A percentile compares a stretch with the other conserved stretches of the same genome.
Conservation (phyloP, 2,797 vertebrate genomes). For the Anniella stebbinsi region DNA sequence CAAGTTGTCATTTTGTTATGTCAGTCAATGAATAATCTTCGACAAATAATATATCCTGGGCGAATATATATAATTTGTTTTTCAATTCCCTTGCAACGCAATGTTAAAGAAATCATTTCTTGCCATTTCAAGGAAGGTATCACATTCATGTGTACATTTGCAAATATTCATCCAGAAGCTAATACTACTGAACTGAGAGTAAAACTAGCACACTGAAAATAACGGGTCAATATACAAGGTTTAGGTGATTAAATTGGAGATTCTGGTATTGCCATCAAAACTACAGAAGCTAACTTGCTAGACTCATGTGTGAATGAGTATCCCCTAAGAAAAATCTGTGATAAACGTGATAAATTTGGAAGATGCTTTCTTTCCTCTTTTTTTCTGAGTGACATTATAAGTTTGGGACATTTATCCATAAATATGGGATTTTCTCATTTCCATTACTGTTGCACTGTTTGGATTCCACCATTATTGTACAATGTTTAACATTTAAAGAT, state of each 20-base stretch:
- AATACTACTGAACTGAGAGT: neutral
- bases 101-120: neutral
- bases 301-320: neutral
- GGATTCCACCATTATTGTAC: neutral
- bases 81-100: neutral
- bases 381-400: neutral
- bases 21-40: neutral
- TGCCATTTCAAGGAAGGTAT: neutral
- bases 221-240: neutral
- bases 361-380: neutral
- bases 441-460: neutral
- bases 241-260: neutral
- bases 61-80: neutral
- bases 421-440: neutral
- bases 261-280: neutral
- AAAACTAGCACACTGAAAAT: neutral
- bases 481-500: neutral
- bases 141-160: neutral
- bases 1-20: constrained; percentile 28
- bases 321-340: neutral
- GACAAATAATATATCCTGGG: neutral
- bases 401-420: neutral
- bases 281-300: neutral
- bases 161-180: neutral
- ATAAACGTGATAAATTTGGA: neutral